Percentiles rank a stretch among this genome's conserved stretches.
Conservation (phyloP, 2,797 vertebrate genomes). For the Microcaecilia unicolor region DNA sequence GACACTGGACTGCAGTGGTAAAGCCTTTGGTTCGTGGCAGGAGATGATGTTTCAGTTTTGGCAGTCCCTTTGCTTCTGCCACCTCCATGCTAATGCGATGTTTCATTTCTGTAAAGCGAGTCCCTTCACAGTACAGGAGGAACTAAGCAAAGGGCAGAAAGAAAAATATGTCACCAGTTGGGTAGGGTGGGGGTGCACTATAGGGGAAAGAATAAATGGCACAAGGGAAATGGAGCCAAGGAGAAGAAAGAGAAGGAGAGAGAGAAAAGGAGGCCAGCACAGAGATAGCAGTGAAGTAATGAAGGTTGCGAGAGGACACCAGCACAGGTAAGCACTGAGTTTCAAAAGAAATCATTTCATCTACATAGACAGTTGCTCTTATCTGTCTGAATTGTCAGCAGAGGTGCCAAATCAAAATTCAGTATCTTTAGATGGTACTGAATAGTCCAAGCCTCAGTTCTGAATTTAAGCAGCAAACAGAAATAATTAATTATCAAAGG, state of each 20-base stretch:
- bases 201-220: neutral
- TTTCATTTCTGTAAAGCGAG: slow-evolving; percentile 93
- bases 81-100: slow-evolving; percentile 97
- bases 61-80: slow-evolving; percentile 87
- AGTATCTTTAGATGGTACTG: too few species aligned
- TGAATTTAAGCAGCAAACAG: too few species aligned
- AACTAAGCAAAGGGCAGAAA: slow-evolving; percentile 54
- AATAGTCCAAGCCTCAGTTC: too few species aligned
- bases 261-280: neutral
- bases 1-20: slow-evolving; percentile 91
- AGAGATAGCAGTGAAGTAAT: neutral
- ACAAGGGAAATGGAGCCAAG: neutral
- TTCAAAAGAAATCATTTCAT: too few species aligned
- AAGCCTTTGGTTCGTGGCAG: slow-evolving; percentile 94
- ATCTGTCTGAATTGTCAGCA: too few species aligned
- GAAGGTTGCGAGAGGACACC: neutral
- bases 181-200: neutral
- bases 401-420: too few species aligned
- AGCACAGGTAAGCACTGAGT: too few species aligned
- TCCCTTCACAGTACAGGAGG: slow-evolving; percentile 93
- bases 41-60: slow-evolving; percentile 90
- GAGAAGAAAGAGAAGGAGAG: neutral
- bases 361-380: too few species aligned
- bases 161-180: neutral
- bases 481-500: too few species aligned